Base-by-base conservation (phyloP, 2,797 vertebrate species). In the Lepidocolaptes lacrymiger region DNA sequence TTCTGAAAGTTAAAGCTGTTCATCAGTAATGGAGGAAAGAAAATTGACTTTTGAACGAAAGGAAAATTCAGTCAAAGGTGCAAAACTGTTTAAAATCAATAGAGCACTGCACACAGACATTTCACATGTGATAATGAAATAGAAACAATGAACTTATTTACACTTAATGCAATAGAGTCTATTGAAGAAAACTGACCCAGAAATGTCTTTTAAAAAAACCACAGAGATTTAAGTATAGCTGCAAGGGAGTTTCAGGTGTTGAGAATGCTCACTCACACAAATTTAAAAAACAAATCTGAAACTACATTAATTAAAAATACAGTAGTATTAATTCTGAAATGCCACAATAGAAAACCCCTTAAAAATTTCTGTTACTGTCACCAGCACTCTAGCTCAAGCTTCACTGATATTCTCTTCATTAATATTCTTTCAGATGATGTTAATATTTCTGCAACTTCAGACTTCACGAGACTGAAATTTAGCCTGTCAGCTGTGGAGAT, bases 401-500 rank as follows among this genome's bases (percentile, higher is more conserved):
- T 19, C 11, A 41, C 43, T 48, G 74, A 14, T 27, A 73, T 75
- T 88, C 68, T 88, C 54, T 76, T 36, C 61, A 54, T 83, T 79
- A 88, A 58, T 37, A 63, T 54, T 94, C 22, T 56, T 94, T 61
- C 34, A 44, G 74, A 68, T 67, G 34, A 49, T 3, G 0, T 67
- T 28, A 78, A 54, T 88, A 27, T 69, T 63, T 89, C 56, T 96
- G 30, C 34, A 67, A 41, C 49, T 94, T 96, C 62, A 91, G 44
- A 46, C 39, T 78, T 41, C 64, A 71, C 41, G 30, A 59, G 67
- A 71, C 27, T 18, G 6, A 95, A 93, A 93, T 80, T 71, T 36
- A 91, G 46, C 52, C 10, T 67, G 43, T 43, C 51, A 71, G 10
- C 90, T 74, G 44, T 71, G 44, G 8, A 83, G 22, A 59, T 75